Base-by-base conservation (phyloP, 2,888 invertebrate genomes). In the Bhutanitis thaidina region DNA sequence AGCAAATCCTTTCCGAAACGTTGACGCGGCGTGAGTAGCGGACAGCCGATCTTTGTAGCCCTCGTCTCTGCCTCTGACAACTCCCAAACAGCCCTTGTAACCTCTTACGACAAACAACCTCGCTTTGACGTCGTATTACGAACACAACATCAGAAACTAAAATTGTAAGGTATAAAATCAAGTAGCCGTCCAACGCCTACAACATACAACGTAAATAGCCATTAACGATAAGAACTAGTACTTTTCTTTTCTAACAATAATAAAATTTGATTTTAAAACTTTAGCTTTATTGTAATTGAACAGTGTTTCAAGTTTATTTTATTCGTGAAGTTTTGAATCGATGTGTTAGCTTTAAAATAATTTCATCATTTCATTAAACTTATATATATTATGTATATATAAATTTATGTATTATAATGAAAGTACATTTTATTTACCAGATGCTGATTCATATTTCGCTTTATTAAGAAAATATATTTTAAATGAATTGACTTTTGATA, bases 11-110 rank as follows among this genome's bases (percentile, higher is more conserved):
- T 84, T 79, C 64, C 65, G 61, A 71, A 61, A 67, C 63, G 68
- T 71, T 65, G 69, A 71, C 63, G 68, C 63, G 61, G 61, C 62
- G 59, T 59, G 72, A 71, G 67, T 62, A 62, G 62, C 61, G 63
- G 67, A 61, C 67, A 62, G 65, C 65, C 64, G 72, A 69, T 72
- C 77, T 78, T 74, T 77, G 80, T 72, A 67, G 67, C 78, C 76
- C 74, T 71, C 68, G 67, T 74, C 40, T 72, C 83, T 87, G 87
- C 63, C 66, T 59, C 69, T 85, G 87, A 87, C 87, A 86, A 74
- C 76, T 72, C 68, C 76, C 69, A 67, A 74, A 71, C 72, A 71
- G 74, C 78, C 80, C 75, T 80, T 72, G 72, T 73, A 77, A 78
- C 75, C 72, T 78, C 74, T 71, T 68, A 65, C 72, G 68, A 60